Evolutionary conservation across 2,113 vertebrate species (phyloP).

Genomic region (Psephotus haematonotus): DNA sequence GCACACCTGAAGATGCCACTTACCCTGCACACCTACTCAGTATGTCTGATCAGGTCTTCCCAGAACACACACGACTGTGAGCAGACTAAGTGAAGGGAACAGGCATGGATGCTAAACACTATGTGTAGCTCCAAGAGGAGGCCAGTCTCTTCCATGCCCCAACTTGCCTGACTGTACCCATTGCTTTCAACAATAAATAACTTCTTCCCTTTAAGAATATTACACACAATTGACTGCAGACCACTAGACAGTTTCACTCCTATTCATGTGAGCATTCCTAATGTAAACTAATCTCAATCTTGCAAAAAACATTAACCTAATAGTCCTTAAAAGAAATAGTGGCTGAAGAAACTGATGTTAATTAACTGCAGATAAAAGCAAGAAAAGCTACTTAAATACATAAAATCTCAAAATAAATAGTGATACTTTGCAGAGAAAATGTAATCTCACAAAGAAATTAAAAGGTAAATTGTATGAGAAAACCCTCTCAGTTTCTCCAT

Average conservation of each 20-base stretch:
- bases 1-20: not conserved
- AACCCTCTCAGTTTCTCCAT: not conserved
- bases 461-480: not conserved
- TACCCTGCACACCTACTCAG: not conserved
- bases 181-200: not conserved
- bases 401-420: not conserved
- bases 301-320: not conserved
- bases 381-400: not conserved
- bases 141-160: not conserved
- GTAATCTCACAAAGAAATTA: not conserved
- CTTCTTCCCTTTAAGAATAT: not conserved
- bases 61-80: not conserved
- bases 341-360: not conserved
- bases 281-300: not conserved
- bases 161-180: not conserved
- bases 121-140: fast-evolving
- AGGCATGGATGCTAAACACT: fast-evolving
- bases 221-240: not conserved
- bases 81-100: not conserved
- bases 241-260: not conserved
- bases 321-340: not conserved
- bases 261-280: not conserved
- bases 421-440: not conserved
- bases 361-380: not conserved
- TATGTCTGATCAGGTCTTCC: not conserved